Conservation (phyloP, 1,140 invertebrate species). For the Sitodiplosis mosellana region DNA sequence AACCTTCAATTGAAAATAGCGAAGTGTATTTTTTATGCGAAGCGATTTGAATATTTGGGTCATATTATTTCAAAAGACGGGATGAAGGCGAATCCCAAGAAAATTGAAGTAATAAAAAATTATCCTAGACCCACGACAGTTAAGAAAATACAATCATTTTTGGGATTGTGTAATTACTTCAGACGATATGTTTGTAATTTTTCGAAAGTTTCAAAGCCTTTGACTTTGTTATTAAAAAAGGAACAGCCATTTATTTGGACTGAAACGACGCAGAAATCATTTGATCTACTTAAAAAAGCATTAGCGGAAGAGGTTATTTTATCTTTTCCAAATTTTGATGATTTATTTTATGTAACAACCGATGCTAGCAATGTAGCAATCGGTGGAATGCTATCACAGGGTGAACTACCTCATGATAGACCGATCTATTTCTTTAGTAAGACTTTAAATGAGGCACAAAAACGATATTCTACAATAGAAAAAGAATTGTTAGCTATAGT, state of each 20-base stretch:
- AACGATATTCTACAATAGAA: conserved; percentile 15
- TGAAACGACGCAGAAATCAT: background rate
- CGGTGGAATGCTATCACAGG: conserved; percentile 9
- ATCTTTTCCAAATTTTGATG: conserved; percentile 13
- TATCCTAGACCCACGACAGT: background rate
- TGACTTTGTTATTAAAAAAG: background rate
- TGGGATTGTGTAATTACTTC: conserved; percentile 11
- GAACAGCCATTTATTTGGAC: background rate
- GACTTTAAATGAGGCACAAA: conserved; percentile 14
- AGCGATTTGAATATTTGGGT: background rate
- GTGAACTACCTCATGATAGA: conserved; percentile 4
- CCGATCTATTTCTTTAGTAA: conserved; percentile 10
- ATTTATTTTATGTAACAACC: conserved; percentile 7
- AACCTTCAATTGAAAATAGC: conserved; percentile 6
- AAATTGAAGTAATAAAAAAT: background rate
- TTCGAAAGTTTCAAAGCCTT: conserved; percentile 6
- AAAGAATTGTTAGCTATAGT: conserved; percentile 16
- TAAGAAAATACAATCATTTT: background rate
- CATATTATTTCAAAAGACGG: conserved; percentile 11
- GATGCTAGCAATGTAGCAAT: conserved; percentile 8
- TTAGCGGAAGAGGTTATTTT: conserved; percentile 15
- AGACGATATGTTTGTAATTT: conserved; percentile 11
- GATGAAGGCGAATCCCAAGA: background rate
- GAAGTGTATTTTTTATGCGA: background rate
- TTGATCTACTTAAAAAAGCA: background rate